These are phyloP conservation scores for Conchocele bisecta DNA, from an alignment of 2,888 invertebrate genomes.

Conservation along the genomic window DNA sequence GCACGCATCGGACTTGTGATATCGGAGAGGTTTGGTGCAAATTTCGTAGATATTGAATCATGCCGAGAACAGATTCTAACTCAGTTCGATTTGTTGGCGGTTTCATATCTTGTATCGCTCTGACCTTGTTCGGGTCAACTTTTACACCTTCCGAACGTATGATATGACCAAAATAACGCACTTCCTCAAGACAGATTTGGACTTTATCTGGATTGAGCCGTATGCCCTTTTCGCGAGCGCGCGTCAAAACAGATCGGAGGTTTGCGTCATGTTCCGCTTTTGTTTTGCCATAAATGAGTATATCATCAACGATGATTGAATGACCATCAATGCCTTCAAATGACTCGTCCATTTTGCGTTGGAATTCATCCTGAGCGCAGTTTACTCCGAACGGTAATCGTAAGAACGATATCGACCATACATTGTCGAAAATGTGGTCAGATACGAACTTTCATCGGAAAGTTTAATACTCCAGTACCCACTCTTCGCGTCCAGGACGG, in stretches of 20 bases:
- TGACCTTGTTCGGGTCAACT: slow-evolving; percentile 25
- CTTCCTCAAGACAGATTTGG: slow-evolving; percentile 7
- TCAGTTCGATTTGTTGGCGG: slow-evolving; percentile 22
- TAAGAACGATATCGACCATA: slow-evolving; percentile 43
- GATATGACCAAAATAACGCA: slow-evolving; percentile 47
- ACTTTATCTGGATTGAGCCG: slow-evolving; percentile 37
- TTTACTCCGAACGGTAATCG: slow-evolving; percentile 45
- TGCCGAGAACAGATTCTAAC: slow-evolving; percentile 31
- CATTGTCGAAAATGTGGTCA: slow-evolving; percentile 39
- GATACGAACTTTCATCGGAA: not conserved
- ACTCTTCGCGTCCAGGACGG: not conserved
- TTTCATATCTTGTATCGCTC: slow-evolving; percentile 21
- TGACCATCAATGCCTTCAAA: slow-evolving; percentile 23
- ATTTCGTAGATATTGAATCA: slow-evolving; percentile 36
- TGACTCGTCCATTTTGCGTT: slow-evolving; percentile 25
- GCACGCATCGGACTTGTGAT: slow-evolving; percentile 14
- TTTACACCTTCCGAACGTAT: slow-evolving; percentile 30
- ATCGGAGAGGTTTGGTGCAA: slow-evolving; percentile 39
- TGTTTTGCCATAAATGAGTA: slow-evolving; percentile 35
- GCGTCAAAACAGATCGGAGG: slow-evolving; percentile 9
- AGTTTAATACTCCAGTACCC: slow-evolving; percentile 17
- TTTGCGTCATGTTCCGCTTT: slow-evolving; percentile 17
- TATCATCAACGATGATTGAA: slow-evolving; percentile 34
- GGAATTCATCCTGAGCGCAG: slow-evolving; percentile 42
- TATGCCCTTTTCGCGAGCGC: slow-evolving; percentile 6